Evolutionary conservation across 2,888 invertebrate genomes (phyloP).

Genomic region (Cryptophagus acutangulus): DNA sequence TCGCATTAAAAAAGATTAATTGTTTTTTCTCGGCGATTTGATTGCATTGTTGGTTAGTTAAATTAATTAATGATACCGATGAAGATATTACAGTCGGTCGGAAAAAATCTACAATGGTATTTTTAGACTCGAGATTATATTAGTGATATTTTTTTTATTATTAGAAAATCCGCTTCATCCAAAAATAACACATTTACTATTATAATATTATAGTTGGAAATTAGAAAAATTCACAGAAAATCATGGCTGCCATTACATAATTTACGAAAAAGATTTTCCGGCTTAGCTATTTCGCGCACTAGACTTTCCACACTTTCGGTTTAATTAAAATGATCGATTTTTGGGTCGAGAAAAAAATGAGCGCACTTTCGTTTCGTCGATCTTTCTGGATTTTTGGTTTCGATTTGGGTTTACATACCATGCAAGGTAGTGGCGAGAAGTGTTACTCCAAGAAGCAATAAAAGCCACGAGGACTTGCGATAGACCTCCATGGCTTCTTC

Average conservation of each 20-base stretch:
- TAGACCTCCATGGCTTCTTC: conserved; percentile 54
- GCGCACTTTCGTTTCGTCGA: too few species aligned
- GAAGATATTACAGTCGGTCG: too few species aligned
- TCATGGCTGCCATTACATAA: conserved; percentile 39
- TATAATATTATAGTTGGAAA: conserved; percentile 18
- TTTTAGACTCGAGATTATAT: not conserved
- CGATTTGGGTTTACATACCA: conserved; percentile 47
- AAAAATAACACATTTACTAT: conserved; percentile 42
- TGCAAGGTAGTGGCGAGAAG: conserved; percentile 54
- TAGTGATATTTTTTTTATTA: conserved; percentile 37
- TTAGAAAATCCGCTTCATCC: conserved; percentile 39
- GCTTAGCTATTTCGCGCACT: conserved; percentile 2
- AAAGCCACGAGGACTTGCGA: conserved; percentile 53
- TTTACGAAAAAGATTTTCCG: conserved; percentile 14
- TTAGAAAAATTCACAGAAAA: conserved; percentile 33
- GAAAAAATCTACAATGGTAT: conserved; percentile 2
- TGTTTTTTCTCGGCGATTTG: too few species aligned
- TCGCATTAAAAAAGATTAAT: too few species aligned
- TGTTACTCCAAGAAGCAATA: conserved; percentile 53
- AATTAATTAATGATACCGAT: too few species aligned
- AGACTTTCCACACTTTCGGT: not conserved
- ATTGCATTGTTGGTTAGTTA: too few species aligned
- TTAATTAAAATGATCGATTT: not conserved
- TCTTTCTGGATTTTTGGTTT: conserved; percentile 1
- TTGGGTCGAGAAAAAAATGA: not conserved